Evolutionary conservation across 2,113 vertebrate species (phyloP), one percentile per base, ranked within the genome.

Genomic region (Ptilorrhoa leucosticta): DNA sequence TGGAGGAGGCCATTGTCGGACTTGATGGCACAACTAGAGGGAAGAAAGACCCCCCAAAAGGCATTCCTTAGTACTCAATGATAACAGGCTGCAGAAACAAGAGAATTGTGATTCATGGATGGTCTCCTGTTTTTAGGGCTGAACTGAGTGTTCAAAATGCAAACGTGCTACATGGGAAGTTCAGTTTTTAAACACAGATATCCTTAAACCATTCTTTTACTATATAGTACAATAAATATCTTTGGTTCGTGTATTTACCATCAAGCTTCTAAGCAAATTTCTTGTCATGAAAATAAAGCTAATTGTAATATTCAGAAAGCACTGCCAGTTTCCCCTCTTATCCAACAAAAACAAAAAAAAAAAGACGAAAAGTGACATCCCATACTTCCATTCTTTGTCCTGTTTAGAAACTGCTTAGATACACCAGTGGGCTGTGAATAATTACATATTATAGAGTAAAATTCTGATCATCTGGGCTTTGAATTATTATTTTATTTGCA

Each of bases 1-100:
- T 99, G 97, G 99, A 99, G 78, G 99, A 99, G 89, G 98, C 99
- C 99, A 99, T 99, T 88, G 99, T 99, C 31, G 99, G 99, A 95
- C 99, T 99, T 68, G 99, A 99, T 72, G 99, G 99, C 97, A 99
- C 99, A 39, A 99, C 99, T 99, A 83, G 75, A 98, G 87, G 78
- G 54, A 87, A 95, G 97, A 90, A 93, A 96, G 60, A 58, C 33
- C 14, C 96, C 70, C 21, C 13, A 23, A 77, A 61, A 84, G 51
- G 30, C 70, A 53, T 76, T 89, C 28, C 42, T 97, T 95, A 94
- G 77, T 66, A 47, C 42, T 88, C 65, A 27, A 18, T 54, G 30
- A 61, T 10, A 70, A 20, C 33, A 63, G 47, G 44, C 27, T 58
- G 50, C 19, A 66, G 66, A 35, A 93, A 66, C 5, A 56, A 66